Percentiles rank a stretch among this genome's conserved stretches.
These are phyloP conservation scores for Mystacornis crossleyi DNA, from an alignment of 2,113 vertebrate genomes.

Conservation along the genomic window DNA sequence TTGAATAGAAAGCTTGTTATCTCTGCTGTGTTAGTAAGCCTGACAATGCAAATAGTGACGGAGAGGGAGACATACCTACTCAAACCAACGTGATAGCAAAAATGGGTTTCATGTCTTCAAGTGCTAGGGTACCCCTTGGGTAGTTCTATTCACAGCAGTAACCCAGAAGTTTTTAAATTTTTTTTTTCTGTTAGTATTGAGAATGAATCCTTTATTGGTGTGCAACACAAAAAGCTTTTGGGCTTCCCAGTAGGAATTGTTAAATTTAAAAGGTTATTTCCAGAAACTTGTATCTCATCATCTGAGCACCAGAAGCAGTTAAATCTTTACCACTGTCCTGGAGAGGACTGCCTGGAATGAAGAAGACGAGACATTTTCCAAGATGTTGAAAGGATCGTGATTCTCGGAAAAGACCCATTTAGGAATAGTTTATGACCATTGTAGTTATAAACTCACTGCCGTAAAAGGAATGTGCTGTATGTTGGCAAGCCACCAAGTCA, in stretches of 20 bases:
- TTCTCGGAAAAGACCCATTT: constrained; percentile 34
- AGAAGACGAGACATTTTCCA: constrained; percentile 35
- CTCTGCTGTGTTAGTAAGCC: background rate
- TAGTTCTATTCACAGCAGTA: background rate
- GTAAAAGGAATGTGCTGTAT: constrained; percentile 22
- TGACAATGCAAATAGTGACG: background rate
- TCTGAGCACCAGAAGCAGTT: constrained; percentile 38
- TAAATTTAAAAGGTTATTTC: constrained; percentile 49
- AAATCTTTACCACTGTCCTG: background rate
- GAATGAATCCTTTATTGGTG: background rate
- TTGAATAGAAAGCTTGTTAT: background rate
- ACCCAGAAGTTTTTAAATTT: background rate
- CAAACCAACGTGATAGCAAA: background rate
- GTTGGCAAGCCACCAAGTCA: background rate
- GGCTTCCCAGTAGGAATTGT: constrained; percentile 12
- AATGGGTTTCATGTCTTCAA: background rate
- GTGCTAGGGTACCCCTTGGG: background rate
- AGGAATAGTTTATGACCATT: constrained; percentile 2
- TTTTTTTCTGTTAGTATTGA: background rate
- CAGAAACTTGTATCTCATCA: constrained; percentile 35
- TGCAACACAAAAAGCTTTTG: background rate
- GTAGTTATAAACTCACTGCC: constrained; percentile 24
- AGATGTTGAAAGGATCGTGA: constrained; percentile 7
- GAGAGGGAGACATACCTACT: background rate
- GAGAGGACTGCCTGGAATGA: background rate